phyloP scores from a whole-genome alignment of 2,888 invertebrate species.

The Leucophora obtusa region DNA sequence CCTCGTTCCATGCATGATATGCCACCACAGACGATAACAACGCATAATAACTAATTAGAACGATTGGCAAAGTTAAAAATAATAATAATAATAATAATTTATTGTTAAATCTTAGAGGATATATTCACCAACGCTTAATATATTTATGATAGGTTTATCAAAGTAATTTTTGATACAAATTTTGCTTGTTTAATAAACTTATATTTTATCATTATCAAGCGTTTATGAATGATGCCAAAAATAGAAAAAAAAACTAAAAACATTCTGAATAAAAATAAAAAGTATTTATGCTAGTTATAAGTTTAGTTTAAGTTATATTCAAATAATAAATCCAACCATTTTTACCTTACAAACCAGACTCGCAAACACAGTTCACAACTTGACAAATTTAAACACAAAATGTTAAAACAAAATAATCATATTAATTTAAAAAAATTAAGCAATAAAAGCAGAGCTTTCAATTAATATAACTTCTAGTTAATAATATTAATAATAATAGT shows the following conservation, averaged over 20 bases:
- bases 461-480: conserved; percentile 21
- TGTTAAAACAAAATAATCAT: background rate
- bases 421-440: conserved; percentile 22
- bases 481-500: background rate
- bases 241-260: conserved; percentile 35
- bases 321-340: background rate
- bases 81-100: conserved; percentile 27
- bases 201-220: no score
- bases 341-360: conserved; percentile 41
- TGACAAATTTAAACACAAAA: conserved; percentile 2
- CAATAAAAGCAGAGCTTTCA: conserved; percentile 55
- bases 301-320: conserved; percentile 24
- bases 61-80: conserved; percentile 1
- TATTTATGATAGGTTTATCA: no score
- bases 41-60: conserved; percentile 62
- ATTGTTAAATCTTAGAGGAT: conserved; percentile 10
- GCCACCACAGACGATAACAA: conserved; percentile 69
- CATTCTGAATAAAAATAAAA: conserved; percentile 51
- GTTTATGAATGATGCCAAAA: no score
- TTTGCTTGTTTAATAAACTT: no score
- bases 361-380: conserved; percentile 39
- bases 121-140: no score
- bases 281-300: conserved; percentile 56
- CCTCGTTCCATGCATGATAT: conserved; percentile 73
- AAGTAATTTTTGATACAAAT: no score